A percentile compares a stretch with the other conserved stretches of the same genome.
phyloP scores from a whole-genome alignment of 2,797 vertebrate species.

The Danio tinwini region DNA sequence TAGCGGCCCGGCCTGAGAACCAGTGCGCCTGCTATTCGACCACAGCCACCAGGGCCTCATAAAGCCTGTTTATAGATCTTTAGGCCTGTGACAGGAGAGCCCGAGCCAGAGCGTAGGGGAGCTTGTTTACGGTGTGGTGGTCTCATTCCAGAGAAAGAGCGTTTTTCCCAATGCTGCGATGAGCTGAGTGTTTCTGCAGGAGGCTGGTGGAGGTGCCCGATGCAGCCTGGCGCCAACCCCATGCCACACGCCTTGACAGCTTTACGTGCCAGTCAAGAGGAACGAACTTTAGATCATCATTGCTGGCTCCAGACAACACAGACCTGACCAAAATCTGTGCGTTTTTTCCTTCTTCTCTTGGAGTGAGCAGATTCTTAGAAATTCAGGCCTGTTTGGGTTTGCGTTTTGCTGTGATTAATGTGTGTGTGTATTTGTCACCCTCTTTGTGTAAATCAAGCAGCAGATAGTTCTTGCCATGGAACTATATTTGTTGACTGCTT shows the following conservation, averaged over 20 bases:
- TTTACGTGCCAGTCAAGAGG: constrained; percentile 59
- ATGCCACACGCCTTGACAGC: constrained; percentile 58
- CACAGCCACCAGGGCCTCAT: constrained; percentile 52
- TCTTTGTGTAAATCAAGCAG: not conserved
- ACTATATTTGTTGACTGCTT: too few species aligned
- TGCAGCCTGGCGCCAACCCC: constrained; percentile 49
- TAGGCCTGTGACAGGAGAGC: constrained; percentile 48
- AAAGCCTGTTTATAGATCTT: constrained; percentile 65
- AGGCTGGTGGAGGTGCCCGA: constrained; percentile 46
- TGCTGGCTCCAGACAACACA: constrained; percentile 45
- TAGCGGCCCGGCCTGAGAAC: constrained; percentile 46
- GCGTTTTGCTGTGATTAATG: constrained; percentile 53
- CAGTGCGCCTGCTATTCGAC: constrained; percentile 26
- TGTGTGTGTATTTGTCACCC: constrained; percentile 46
- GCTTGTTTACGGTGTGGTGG: constrained; percentile 59
- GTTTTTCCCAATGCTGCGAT: constrained; percentile 31
- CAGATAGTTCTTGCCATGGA: too few species aligned
- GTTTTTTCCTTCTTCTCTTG: constrained; percentile 61
- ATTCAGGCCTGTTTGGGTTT: constrained; percentile 39
- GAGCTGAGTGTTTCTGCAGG: constrained; percentile 47
- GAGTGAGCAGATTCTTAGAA: constrained; percentile 52
- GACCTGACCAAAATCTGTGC: constrained; percentile 67
- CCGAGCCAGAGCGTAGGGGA: constrained; percentile 51
- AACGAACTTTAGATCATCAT: constrained; percentile 48
- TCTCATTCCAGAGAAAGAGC: constrained; percentile 41